Conservation (phyloP, 2,888 invertebrate species). For the Thera obeliscata region DNA sequence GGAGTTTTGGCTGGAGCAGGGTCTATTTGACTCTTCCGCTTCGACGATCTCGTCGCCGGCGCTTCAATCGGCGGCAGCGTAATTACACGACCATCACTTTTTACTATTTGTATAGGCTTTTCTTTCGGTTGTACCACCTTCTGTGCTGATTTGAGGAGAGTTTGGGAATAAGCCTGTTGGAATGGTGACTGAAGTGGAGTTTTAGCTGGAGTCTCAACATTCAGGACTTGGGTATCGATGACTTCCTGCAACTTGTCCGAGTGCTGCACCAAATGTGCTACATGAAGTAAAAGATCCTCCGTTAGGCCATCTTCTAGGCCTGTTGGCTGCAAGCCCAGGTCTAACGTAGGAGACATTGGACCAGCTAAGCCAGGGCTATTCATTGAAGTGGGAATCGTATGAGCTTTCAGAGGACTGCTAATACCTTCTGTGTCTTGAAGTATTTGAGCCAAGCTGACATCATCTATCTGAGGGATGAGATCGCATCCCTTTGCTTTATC, state of each 20-base stretch:
- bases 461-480: conserved; percentile 77
- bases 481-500: conserved; percentile 64
- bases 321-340: conserved; percentile 54
- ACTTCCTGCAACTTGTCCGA: conserved; percentile 88
- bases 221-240: conserved; percentile 87
- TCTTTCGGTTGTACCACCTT: conserved; percentile 64
- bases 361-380: conserved; percentile 80
- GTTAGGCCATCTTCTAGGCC: conserved; percentile 87
- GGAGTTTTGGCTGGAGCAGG: conserved; percentile 37
- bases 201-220: conserved; percentile 67
- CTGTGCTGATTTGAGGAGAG: conserved; percentile 61
- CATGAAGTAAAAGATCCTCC: conserved; percentile 89
- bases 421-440: conserved; percentile 72
- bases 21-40: conserved; percentile 83
- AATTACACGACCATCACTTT: conserved; percentile 90
- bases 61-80: conserved; percentile 93
- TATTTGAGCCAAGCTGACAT: conserved; percentile 78
- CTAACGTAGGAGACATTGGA: conserved; percentile 85
- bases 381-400: conserved; percentile 63
- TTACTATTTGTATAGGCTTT: conserved; percentile 89
- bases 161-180: conserved; percentile 59
- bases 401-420: conserved; percentile 59
- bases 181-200: conserved; percentile 47
- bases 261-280: conserved; percentile 89
- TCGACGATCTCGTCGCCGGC: conserved; percentile 91